phyloP scores from a whole-genome alignment of 2,888 invertebrate genomes.

The Acanthosepion esculentum region DNA sequence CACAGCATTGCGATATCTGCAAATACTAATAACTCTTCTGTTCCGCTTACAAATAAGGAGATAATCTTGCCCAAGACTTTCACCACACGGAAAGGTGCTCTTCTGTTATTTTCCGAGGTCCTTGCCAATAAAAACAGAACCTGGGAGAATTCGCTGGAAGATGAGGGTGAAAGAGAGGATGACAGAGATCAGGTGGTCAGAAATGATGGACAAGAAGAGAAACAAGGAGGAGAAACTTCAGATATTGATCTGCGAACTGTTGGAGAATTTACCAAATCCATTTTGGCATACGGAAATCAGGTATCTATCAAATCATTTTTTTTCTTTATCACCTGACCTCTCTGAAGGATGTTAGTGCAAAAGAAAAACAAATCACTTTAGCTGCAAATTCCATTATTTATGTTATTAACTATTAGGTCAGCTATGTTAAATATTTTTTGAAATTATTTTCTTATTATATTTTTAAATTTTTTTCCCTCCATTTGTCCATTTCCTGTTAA shows the following conservation, averaged over 20 bases:
- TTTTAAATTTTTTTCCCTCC: too few species aligned
- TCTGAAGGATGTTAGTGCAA: too few species aligned
- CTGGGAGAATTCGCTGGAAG: constrained; percentile 38
- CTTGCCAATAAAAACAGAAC: constrained; percentile 62
- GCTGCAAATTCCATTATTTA: too few species aligned
- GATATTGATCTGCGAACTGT: constrained; percentile 66
- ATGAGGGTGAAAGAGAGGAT: neutral
- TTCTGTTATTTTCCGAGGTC: constrained; percentile 74
- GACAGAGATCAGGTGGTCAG: neutral
- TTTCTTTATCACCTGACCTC: neutral
- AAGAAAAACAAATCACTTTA: too few species aligned
- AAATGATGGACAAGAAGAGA: constrained; percentile 49
- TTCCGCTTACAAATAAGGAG: constrained; percentile 50
- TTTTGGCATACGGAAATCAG: constrained; percentile 70
- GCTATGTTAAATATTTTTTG: too few species aligned
- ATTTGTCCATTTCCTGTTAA: too few species aligned
- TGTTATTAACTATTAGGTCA: too few species aligned
- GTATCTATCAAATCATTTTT: constrained; percentile 49
- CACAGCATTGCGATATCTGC: neutral
- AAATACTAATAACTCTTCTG: constrained; percentile 34
- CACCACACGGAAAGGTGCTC: constrained; percentile 73
- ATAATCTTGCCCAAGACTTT: constrained; percentile 73
- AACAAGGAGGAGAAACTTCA: constrained; percentile 48
- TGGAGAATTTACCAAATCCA: constrained; percentile 71
- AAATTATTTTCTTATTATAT: too few species aligned